Evolutionary conservation across 2,113 vertebrate genomes (phyloP), one percentile per base, ranked within the genome.

Genomic region (Atractosteus spatula): DNA sequence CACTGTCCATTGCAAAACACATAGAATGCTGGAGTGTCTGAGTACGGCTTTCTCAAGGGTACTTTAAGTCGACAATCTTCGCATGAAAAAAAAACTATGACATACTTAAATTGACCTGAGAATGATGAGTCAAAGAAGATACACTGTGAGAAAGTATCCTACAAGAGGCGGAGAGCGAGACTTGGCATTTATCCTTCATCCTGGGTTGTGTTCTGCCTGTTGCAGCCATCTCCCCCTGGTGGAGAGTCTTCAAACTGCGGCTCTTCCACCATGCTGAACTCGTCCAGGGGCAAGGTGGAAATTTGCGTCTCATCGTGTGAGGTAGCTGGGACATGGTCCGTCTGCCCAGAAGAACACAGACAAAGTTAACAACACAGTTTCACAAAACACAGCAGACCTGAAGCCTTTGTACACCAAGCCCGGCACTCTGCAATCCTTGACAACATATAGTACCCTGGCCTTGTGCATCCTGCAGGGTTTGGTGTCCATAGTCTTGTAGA

Each of bases 41-140:
- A 71, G 71, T 56, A 64, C 4, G 74, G 71, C 78, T 79, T 74
- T 64, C 47, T 56, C 42, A 65, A 74, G 69, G 72, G 63, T 67
- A 83, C 75, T 29, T 65, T 83, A 68, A 41, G 83, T 86, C 81
- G 84, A 41, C 85, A 78, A 79, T 83, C 74, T 88, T 85, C 89
- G 91, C 88, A 87, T 80, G 83, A 83, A 87, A 88, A 85, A 85
- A 90, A 85, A 88, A 86, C 79, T 70, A 66, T 6, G 78, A 89
- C 90, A 89, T 84, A 86, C 84, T 87, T 90, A 68, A 84, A 90
- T 93, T 86, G 91, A 98, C 96, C 95, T 97, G 96, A 98, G 96
- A 93, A 91, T 78, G 87, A 89, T 78, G 83, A 89, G 83, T 87
- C 85, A 76, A 64, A 72, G 77, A 79, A 81, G 78, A 85, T 89